Evolutionary conservation across 92 coral and sea anemone species (phyloP).

Genomic region (Actinernus sp.): DNA sequence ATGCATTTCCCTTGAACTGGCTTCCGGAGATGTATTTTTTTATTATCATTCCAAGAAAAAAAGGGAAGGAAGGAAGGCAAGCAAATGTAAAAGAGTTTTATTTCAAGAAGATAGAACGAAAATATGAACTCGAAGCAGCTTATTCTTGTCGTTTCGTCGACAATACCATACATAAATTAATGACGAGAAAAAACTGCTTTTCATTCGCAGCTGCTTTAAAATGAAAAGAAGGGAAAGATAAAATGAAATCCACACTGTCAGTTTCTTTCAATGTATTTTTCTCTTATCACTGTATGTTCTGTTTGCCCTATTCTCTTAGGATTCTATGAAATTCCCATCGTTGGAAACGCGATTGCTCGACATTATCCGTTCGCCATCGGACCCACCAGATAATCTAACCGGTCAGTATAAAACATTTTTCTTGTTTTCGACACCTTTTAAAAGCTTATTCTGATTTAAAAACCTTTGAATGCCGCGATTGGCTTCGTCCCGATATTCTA

Average conservation of each 20-base stretch:
- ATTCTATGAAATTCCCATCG: slow-evolving; percentile 92
- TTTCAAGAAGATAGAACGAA: not conserved
- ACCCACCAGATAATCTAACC: slow-evolving; percentile 93
- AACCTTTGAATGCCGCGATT: not conserved
- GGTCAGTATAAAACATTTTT: slow-evolving; percentile 59
- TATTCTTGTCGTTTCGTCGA: slow-evolving; percentile 35
- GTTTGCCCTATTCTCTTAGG: slow-evolving; percentile 60
- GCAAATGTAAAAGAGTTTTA: slow-evolving; percentile 13
- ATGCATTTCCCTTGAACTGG: slow-evolving; percentile 6
- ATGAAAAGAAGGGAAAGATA: slow-evolving; percentile 25
- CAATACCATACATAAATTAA: slow-evolving; percentile 93
- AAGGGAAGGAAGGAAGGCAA: not conserved
- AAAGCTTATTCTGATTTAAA: not conserved
- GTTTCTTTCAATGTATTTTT: slow-evolving; percentile 9
- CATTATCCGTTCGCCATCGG: slow-evolving; percentile 96
- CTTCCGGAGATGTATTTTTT: not conserved
- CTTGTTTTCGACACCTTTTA: slow-evolving; percentile 6
- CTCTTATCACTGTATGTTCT: slow-evolving; percentile 34
- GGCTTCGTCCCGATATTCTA: not conserved
- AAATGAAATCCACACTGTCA: slow-evolving; percentile 5
- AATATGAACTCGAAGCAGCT: slow-evolving; percentile 41
- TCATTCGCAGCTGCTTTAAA: slow-evolving; percentile 86
- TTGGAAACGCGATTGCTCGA: slow-evolving; percentile 96
- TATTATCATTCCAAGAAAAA: not conserved
- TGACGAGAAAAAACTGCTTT: slow-evolving; percentile 70